Base-by-base conservation (phyloP, 2,888 invertebrate species). In the Drosophila yooni region DNA sequence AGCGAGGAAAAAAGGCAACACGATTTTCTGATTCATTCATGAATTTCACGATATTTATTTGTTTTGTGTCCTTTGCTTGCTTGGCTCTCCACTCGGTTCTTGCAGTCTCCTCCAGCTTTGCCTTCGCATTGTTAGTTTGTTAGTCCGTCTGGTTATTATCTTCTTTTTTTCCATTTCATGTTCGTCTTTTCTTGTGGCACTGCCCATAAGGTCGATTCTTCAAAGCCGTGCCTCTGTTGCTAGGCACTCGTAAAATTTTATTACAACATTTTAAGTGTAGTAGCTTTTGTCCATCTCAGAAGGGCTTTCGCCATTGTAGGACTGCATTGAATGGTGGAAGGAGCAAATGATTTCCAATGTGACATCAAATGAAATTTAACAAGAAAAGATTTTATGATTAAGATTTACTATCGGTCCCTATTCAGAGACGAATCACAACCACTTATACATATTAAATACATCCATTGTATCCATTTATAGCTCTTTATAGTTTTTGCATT, bases 11-110 rank as follows among this genome's bases (percentile, higher is more conserved):
- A 69, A 67, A 67, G 57, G 51, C 79, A 73, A 82, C 86, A 80
- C 79, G 78, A 87, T 85, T 89, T 76, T 76, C 86, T 89, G 86
- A 89, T 87, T 87, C 89, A 87, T 87, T 87, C 89, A 87, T 87
- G 89, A 89, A 85, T 80, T 73, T 85, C 78, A 85, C 76, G 89
- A 85, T 78, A 81, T 78, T 88, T 78, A 65, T 76, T 89, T 79
- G 68, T 64, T 74, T 81, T 82, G 78, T 82, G 76, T 88, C 83
- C 81, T 83, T 79, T 57, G 46, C 54, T 66, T 38, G 62, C 58
- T 61, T 64, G 38, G 34, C 21, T 51, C 62, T 66, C 40, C 10
- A 40, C 43, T 52, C 57, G 52, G 27, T 21, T 62, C 43, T 54
- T 38, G 52, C 34, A 38, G 57, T 46, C 62, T 34, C 7, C 38